Evolutionary conservation across 2,888 invertebrate species (phyloP), one percentile per base, ranked within the genome.

Genomic region (Onthophagus sagittarius): DNA sequence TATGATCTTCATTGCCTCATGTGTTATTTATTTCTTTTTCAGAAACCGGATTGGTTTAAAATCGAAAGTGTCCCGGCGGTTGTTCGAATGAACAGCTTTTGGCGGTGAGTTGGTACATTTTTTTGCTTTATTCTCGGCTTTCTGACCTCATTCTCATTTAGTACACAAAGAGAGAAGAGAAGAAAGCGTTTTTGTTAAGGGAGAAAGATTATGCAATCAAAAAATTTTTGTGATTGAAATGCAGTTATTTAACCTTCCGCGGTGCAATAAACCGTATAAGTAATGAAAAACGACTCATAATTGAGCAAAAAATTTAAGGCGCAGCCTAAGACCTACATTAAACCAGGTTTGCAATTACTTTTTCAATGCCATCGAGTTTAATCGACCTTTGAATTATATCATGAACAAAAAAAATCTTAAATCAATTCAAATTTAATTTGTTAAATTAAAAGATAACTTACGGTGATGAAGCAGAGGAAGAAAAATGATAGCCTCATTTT

Each of bases 281-380:
- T n/a, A 63, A 5, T n/a, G 1, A 5, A 64, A 14, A 9, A 64
- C 64, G 7, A 9, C 15, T 15, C 15, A 14, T 64, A 15, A 64
- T 64, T 64, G 64, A 64, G 64, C 23, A 7, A 15, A 64, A 15
- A 9, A 9, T 9, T 15, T 64, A n/a, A 64, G 15, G 15, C 9
- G 23, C 23, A 64, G 23, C 23, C 31, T 23, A 67, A 67, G 31
- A 67, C 31, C n/a, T 67, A n/a, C 31, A 53, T 53, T 53, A 53
- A 53, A 67, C 15, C 67, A 15, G 67, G 15, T 67, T 67, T 23
- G 31, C 67, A 23, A 23, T 67, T 67, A 67, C 67, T 67, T 67
- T 67, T 67, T 15, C 67, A 67, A 67, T 67, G 67, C 31, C 67
- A 32, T 67, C 31, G 14, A 31, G 15, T 31, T 31, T 63, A 67